Conservation (phyloP, 2,888 invertebrate species). For the Temnothorax ravouxi region DNA sequence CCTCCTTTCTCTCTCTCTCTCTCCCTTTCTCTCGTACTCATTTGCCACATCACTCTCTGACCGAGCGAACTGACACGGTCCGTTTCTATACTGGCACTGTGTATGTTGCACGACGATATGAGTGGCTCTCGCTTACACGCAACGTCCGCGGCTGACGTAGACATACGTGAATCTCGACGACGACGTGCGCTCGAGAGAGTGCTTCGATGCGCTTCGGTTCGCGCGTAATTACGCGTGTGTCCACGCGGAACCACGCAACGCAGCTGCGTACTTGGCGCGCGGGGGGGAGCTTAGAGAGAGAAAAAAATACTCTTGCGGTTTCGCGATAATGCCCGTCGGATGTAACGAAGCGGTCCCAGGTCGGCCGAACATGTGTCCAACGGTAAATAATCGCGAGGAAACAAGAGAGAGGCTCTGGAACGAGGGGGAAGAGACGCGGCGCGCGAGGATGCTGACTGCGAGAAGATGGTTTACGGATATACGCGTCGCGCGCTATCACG, state of each 20-base stretch:
- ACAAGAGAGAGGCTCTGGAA: constrained; percentile 46
- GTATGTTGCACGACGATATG: constrained; percentile 12
- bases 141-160: constrained; percentile 30
- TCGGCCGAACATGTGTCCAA: constrained; percentile 57
- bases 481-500: constrained; percentile 27
- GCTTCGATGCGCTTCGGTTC: constrained; percentile 1
- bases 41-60: constrained; percentile 14
- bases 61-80: constrained; percentile 41
- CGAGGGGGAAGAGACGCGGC: background rate
- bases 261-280: constrained; percentile 55
- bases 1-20: constrained; percentile 19
- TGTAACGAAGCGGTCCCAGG: constrained; percentile 45
- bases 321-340: constrained; percentile 74
- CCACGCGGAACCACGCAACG: constrained; percentile 53
- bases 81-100: constrained; percentile 8
- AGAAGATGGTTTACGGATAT: constrained; percentile 15
- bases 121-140: constrained; percentile 30
- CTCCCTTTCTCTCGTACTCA: constrained; percentile 46
- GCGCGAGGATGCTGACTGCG: constrained; percentile 11
- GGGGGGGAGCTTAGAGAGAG: constrained; percentile 2
- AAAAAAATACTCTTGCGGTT: constrained; percentile 75
- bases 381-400: constrained; percentile 54
- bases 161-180: constrained; percentile 11
- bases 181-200: constrained; percentile 22
- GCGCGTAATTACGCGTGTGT: constrained; percentile 50